A percentile compares a stretch with the other conserved stretches of the same genome.
Evolutionary conservation across 2,888 invertebrate species (phyloP).

Genomic region (Ceriagrion tenellum): DNA sequence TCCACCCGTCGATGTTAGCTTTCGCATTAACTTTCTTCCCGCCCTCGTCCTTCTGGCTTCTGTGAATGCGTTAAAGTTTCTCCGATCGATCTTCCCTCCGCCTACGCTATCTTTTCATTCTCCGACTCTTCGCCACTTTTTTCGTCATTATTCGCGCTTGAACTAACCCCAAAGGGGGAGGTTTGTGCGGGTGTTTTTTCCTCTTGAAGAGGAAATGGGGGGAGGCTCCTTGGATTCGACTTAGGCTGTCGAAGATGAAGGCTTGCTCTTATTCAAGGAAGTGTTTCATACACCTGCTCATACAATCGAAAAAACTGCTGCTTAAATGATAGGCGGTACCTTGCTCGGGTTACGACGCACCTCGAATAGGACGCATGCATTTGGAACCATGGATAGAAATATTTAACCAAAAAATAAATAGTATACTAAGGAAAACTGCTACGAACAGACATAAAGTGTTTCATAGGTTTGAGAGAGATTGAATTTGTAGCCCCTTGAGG

Average conservation of each 20-base stretch:
- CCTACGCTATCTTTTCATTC: neutral
- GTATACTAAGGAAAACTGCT: too few relatives aligned
- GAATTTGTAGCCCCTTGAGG: too few relatives aligned
- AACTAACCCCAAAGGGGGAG: neutral
- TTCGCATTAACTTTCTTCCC: neutral
- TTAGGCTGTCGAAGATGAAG: neutral
- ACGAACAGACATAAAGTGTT: too few relatives aligned
- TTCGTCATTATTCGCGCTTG: constrained; percentile 2
- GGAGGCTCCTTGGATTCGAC: neutral
- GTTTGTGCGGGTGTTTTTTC: neutral
- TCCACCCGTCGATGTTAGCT: neutral
- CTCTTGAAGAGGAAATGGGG: neutral
- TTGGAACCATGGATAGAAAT: too few relatives aligned
- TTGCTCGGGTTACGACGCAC: too few relatives aligned
- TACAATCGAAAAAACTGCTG: too few relatives aligned
- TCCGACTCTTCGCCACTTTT: neutral
- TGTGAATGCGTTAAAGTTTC: constrained; percentile 6
- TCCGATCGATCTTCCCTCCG: neutral
- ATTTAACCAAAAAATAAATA: too few relatives aligned
- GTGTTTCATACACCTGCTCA: too few relatives aligned
- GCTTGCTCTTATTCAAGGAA: neutral
- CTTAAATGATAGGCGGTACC: too few relatives aligned
- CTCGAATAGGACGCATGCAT: too few relatives aligned
- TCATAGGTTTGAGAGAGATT: too few relatives aligned
- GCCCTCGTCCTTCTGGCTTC: neutral